phyloP scores from a whole-genome alignment of 1,140 invertebrate species.

The Subanguina moxae region DNA sequence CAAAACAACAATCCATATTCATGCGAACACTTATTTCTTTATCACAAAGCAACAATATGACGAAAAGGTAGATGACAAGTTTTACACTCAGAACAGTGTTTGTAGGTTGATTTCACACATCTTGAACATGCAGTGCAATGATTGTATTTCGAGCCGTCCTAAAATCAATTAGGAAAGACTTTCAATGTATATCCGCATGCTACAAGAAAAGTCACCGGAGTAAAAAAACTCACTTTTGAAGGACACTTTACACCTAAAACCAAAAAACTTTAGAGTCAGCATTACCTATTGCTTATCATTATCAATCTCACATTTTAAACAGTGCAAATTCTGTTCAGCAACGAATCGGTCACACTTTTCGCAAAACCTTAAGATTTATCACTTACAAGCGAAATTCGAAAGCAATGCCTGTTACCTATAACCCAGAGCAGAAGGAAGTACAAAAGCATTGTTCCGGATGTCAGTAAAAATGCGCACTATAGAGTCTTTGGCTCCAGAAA shows the following conservation, averaged over 20 bases:
- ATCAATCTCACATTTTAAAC: constrained; percentile 23
- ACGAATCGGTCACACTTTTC: constrained; percentile 22
- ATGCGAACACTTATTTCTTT: too few relatives aligned
- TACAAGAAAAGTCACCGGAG: neutral
- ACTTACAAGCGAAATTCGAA: too few relatives aligned
- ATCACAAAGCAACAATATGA: too few relatives aligned
- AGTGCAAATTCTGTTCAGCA: constrained; percentile 22
- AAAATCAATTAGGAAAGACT: too few relatives aligned
- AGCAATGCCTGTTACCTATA: neutral
- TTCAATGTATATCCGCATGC: neutral
- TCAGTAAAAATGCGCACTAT: constrained; percentile 38
- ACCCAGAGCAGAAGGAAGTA: constrained; percentile 12
- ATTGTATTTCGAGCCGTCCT: constrained; percentile 9
- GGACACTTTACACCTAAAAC: too few relatives aligned
- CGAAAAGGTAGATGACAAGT: constrained; percentile 5
- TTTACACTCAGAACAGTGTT: constrained; percentile 3
- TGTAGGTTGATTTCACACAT: constrained; percentile 10
- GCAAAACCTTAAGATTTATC: constrained; percentile 12
- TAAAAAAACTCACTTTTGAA: too few relatives aligned
- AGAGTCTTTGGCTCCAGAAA: constrained; percentile 13
- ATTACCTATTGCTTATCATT: constrained; percentile 15
- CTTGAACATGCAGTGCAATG: constrained; percentile 1
- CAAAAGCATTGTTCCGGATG: constrained; percentile 26
- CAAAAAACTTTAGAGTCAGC: constrained; percentile 20
- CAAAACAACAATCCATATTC: too few relatives aligned